Conservation (phyloP, 2,888 invertebrate genomes). For the Dynastes tityus region DNA sequence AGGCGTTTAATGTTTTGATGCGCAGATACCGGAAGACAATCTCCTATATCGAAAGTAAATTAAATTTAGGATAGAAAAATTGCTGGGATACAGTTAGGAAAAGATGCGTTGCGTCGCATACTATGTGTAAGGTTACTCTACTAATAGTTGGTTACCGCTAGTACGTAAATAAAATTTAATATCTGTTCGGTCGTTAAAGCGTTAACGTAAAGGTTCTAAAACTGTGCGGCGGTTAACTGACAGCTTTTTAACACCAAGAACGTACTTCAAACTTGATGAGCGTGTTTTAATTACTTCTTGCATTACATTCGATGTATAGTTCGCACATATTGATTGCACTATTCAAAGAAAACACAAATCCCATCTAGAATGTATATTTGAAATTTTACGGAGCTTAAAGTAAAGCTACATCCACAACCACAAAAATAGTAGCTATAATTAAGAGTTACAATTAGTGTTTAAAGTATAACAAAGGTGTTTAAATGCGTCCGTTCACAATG, state of each 20-base stretch:
- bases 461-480: no score
- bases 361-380: not conserved
- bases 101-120: not conserved
- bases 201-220: slow-evolving; percentile 36
- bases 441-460: no score
- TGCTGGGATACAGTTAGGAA: slow-evolving; percentile 29
- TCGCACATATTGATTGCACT: slow-evolving; percentile 23
- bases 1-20: slow-evolving; percentile 32
- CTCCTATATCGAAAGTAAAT: slow-evolving; percentile 27
- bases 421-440: no score
- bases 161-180: slow-evolving; percentile 41
- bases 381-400: not conserved
- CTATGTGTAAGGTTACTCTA: not conserved
- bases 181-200: slow-evolving; percentile 42
- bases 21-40: slow-evolving; percentile 19
- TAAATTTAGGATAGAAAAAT: slow-evolving; percentile 24
- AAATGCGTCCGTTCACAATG: no score
- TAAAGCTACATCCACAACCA: no score
- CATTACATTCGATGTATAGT: slow-evolving; percentile 24
- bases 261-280: slow-evolving; percentile 40
- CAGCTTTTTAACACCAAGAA: slow-evolving; percentile 35
- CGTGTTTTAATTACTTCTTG: slow-evolving; percentile 41
- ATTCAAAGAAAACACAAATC: slow-evolving; percentile 7
- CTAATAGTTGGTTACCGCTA: not conserved
- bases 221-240: slow-evolving; percentile 20